phyloP scores from a whole-genome alignment of 2,888 invertebrate genomes.

The Idaea straminata region DNA sequence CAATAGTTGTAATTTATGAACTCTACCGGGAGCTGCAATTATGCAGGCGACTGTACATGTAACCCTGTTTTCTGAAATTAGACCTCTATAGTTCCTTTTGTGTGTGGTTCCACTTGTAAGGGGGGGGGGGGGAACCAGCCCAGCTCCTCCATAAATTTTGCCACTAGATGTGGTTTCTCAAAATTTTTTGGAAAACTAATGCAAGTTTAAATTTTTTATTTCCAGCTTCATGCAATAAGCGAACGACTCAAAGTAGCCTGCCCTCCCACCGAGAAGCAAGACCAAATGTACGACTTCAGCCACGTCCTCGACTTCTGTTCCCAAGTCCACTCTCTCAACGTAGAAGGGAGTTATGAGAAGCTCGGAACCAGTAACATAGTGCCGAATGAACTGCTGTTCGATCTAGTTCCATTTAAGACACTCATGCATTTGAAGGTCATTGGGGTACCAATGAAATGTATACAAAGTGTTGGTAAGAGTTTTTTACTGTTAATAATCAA shows the following conservation, averaged over 20 bases:
- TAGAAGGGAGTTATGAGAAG: conserved; percentile 83
- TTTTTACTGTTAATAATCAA: too few relatives aligned
- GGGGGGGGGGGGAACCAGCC: too few relatives aligned
- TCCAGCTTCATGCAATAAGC: conserved; percentile 92
- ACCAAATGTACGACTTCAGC: conserved; percentile 92
- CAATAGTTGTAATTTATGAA: too few relatives aligned
- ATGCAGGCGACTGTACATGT: too few relatives aligned
- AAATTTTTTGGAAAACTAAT: too few relatives aligned
- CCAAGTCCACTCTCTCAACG: conserved; percentile 84
- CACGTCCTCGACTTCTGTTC: conserved; percentile 94
- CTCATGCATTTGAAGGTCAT: conserved; percentile 86
- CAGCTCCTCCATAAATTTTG: too few relatives aligned
- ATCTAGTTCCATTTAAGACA: conserved; percentile 90
- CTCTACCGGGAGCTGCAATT: too few relatives aligned
- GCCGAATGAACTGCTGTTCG: conserved; percentile 88
- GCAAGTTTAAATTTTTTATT: not conserved
- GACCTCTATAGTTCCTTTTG: too few relatives aligned
- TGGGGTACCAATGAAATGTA: conserved; percentile 84
- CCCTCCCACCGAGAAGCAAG: conserved; percentile 87
- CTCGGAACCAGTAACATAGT: conserved; percentile 92
- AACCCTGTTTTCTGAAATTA: too few relatives aligned
- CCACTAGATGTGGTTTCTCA: too few relatives aligned
- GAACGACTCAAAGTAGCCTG: conserved; percentile 92
- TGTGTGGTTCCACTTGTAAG: too few relatives aligned
- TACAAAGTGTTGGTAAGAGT: conserved; percentile 82